Percentiles rank a stretch among this genome's conserved stretches.
These are phyloP conservation scores for Myiopsitta monachus DNA, from an alignment of 2,113 vertebrate genomes.

Conservation along the genomic window DNA sequence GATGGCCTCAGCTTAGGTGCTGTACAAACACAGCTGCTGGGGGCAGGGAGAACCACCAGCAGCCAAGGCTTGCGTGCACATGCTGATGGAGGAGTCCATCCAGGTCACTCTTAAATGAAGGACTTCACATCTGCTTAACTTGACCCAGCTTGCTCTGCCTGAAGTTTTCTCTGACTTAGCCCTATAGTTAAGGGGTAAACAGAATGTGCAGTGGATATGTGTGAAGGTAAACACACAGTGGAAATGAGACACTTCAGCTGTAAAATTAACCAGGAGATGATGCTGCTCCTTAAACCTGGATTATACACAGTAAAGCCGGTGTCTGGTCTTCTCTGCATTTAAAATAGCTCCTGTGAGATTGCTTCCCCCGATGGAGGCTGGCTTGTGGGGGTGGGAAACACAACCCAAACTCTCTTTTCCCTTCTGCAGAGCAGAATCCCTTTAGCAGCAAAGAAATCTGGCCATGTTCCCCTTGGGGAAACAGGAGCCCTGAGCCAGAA, in stretches of 20 bases:
- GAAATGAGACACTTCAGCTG: neutral
- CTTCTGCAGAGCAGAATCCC: neutral
- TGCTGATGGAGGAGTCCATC: neutral
- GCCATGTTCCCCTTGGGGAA: neutral
- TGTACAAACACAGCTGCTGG: slow-evolving; percentile 1
- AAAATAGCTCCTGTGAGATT: neutral
- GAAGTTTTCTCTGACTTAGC: neutral
- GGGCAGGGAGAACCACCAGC: neutral
- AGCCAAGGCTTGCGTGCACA: neutral
- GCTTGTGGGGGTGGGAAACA: neutral
- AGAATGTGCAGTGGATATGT: neutral
- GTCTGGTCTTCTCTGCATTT: neutral
- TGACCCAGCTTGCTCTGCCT: neutral
- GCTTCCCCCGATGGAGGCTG: neutral
- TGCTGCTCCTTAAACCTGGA: neutral
- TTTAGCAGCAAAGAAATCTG: neutral
- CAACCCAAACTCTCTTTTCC: neutral
- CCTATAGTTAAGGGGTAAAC: neutral
- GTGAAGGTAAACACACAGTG: neutral
- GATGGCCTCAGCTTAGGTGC: neutral
- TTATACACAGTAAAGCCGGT: neutral
- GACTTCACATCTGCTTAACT: neutral
- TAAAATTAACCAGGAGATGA: neutral
- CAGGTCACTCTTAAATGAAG: neutral
- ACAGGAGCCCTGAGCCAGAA: neutral